Percentiles rank a stretch among this genome's conserved stretches.
Evolutionary conservation across 1,140 invertebrate species (phyloP).

Genomic region (Scaptomyza graminum): DNA sequence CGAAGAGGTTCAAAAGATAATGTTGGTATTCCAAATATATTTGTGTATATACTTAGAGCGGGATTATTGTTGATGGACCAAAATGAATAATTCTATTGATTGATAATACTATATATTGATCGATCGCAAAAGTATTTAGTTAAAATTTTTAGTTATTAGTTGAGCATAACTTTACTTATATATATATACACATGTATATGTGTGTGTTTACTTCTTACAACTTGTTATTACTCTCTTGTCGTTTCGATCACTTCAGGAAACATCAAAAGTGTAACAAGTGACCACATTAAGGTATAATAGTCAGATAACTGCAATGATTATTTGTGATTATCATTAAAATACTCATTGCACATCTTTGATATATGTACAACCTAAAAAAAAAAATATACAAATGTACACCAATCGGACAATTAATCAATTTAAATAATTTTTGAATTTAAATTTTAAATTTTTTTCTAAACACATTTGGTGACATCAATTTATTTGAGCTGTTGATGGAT

Average conservation of each 20-base stretch:
- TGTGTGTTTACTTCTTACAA: conserved; percentile 51
- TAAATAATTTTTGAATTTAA: conserved; percentile 1
- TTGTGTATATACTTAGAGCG: conserved; percentile 43
- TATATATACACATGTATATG: conserved; percentile 4
- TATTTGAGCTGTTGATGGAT: conserved; percentile 57
- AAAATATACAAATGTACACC: conserved; percentile 3
- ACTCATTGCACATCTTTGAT: conserved; percentile 1
- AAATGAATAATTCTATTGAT: conserved; percentile 13
- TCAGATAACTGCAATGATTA: conserved; percentile 4
- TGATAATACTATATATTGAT: conserved; percentile 7
- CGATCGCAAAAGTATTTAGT: conserved; percentile 52
- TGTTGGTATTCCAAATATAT: conserved; percentile 11
- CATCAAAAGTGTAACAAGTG: conserved; percentile 3
- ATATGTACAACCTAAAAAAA: neutral
- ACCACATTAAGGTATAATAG: neutral
- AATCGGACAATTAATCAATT: conserved; percentile 18
- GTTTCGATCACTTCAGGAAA: conserved; percentile 18
- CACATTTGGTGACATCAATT: conserved; percentile 31
- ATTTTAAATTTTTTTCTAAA: conserved; percentile 1
- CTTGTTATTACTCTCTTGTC: conserved; percentile 43
- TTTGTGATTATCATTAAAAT: neutral
- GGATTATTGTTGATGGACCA: conserved; percentile 34
- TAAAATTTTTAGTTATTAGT: conserved; percentile 66
- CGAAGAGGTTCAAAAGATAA: conserved; percentile 8
- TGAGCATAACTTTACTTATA: conserved; percentile 45